These are phyloP conservation scores for Cryptocheilus praepositus DNA, from an alignment of 2,888 invertebrate genomes.

Conservation along the genomic window DNA sequence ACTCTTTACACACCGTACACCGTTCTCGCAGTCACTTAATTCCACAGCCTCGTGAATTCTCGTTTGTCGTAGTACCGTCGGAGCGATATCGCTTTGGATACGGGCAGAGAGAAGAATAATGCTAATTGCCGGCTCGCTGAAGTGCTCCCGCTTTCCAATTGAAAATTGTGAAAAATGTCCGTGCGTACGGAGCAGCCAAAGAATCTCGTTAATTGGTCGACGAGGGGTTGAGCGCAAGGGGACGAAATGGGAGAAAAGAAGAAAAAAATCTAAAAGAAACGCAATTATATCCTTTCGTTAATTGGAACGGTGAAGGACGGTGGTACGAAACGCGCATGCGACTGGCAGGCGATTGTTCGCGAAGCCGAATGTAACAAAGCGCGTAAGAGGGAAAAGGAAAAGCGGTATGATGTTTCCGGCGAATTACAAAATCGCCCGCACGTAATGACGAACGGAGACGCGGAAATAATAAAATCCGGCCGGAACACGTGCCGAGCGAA, in stretches of 20 bases:
- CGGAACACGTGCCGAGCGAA: neutral
- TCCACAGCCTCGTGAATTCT: conserved; percentile 13
- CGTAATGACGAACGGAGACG: neutral
- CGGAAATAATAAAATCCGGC: neutral
- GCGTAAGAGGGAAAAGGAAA: neutral
- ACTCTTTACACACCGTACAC: no score
- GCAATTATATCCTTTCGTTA: conserved; percentile 30
- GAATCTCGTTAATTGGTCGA: conserved; percentile 23
- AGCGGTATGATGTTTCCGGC: neutral
- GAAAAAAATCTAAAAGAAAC: conserved; percentile 5
- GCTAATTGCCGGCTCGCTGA: conserved; percentile 28
- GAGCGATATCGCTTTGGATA: neutral
- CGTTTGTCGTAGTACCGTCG: conserved; percentile 2
- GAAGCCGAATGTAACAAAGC: conserved; percentile 16
- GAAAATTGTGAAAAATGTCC: conserved; percentile 35
- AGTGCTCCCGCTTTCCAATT: conserved; percentile 13
- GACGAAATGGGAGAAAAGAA: conserved; percentile 3
- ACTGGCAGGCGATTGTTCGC: conserved; percentile 28
- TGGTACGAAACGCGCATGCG: conserved; percentile 13
- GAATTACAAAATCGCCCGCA: neutral
- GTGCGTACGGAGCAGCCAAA: conserved; percentile 5
- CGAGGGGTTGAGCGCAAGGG: neutral
- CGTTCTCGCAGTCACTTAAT: conserved; percentile 9
- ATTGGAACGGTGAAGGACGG: conserved; percentile 20
- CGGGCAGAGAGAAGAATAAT: conserved; percentile 19